These are phyloP conservation scores for Aphrocallistes beatrix DNA, from an alignment of 37 sponge, comb jelly and placozoan species.

Conservation along the genomic window DNA sequence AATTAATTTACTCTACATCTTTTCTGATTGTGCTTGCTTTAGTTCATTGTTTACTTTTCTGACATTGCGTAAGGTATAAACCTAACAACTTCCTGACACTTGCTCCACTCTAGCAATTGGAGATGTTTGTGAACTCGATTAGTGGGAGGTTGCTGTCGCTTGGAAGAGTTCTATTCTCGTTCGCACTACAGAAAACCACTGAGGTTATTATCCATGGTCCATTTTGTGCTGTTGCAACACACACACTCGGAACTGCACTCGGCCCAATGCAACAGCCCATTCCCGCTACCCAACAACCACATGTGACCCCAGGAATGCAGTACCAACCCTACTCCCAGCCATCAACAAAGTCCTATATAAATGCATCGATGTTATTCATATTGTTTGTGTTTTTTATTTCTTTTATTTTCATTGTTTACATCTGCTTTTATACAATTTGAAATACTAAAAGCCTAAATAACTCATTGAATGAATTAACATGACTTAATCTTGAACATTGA, in stretches of 20 bases:
- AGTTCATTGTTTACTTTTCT: not conserved
- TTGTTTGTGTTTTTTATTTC: not conserved
- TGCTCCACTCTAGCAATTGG: not conserved
- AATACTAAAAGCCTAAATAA: no score
- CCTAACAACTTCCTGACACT: no score
- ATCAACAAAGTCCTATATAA: not conserved
- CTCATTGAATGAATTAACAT: no score
- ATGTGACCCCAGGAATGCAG: not conserved
- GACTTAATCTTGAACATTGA: no score
- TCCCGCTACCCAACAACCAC: not conserved
- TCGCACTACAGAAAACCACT: not conserved
- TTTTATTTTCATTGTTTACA: not conserved
- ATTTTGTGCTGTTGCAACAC: no score
- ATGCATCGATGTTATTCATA: not conserved
- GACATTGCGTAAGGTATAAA: no score
- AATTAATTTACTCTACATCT: no score
- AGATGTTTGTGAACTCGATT: slow-evolving; percentile 3
- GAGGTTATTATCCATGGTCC: not conserved
- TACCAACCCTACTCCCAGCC: not conserved
- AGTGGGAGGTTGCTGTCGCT: not conserved
- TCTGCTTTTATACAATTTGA: no score
- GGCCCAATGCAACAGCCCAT: not conserved
- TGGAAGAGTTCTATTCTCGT: slow-evolving; percentile 2
- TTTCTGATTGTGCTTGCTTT: not conserved
- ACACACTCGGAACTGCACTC: no score